Base-by-base conservation (phyloP, 2,888 invertebrate genomes). In the Protonemura montana region DNA sequence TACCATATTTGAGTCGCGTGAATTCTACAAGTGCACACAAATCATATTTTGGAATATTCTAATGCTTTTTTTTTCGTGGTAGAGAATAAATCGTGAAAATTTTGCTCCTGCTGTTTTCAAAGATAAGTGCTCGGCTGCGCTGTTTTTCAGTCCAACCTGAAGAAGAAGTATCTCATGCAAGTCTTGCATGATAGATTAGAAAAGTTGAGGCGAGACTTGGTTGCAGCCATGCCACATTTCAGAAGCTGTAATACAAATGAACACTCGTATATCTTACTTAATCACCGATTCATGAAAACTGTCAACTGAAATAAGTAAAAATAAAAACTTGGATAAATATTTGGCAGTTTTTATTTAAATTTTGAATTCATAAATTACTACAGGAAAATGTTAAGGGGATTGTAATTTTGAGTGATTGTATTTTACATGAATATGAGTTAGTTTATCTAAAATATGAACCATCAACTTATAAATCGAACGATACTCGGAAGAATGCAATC, bases 101-200 rank as follows among this genome's bases (percentile, higher is more conserved):
- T 59, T 59, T 59, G 59, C 59, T 59, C 59, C 59, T 59, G 59
- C 59, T 59, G 59, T 59, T 59, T 59, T 59, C 59, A 59, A 59
- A 59, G 59, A 59, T 59, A 59, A 59, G 59, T 59, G 59, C 21
- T 59, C 21, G 59, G 16, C 59, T 59, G 59, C 13, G 21, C 59
- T 59, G 59, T 59, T 59, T 59, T 59, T 59, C 59, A 59, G 59
- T 59, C 59, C 59, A 59, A 13, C 41, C 5, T 13, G 13, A 59
- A 59, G 16, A 3, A 59, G 6, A 59, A 59, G 59, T 21, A 59
- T 21, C 21, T 59, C 59, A 59, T 3, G 16, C 59, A 21, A 59
- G 59, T 10, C 59, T 21, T 59, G 13, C 59, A 21, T 21, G 59
- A 59, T 59, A 59, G 59, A 59, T 59, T 59, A 59, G 59, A 59